Conservation (phyloP, 2,797 vertebrate genomes). For the Gymnodraco acuticeps region DNA sequence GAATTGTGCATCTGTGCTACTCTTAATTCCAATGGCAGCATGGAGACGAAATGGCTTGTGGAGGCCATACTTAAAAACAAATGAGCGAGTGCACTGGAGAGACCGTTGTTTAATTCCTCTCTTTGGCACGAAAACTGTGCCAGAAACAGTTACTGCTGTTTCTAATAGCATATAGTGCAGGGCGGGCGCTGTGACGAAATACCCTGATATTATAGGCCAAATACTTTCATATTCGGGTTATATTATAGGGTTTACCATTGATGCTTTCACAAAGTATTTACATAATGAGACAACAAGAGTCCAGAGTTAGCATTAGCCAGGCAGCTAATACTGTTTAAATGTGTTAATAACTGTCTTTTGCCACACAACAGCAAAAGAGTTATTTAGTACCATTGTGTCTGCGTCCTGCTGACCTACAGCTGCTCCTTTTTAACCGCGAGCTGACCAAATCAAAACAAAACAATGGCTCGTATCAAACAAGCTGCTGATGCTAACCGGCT, state of each 20-base stretch:
- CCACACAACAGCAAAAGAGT: background rate
- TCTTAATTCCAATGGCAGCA: background rate
- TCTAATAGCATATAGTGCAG: background rate
- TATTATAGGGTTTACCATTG: too few relatives aligned
- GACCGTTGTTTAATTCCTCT: conserved; percentile 9
- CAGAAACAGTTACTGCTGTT: conserved; percentile 9
- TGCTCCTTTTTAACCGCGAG: conserved; percentile 16
- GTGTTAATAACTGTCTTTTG: conserved; percentile 24
- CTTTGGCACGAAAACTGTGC: background rate
- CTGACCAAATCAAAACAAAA: conserved; percentile 47
- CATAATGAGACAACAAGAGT: background rate
- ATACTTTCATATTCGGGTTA: too few relatives aligned
- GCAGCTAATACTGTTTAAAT: background rate
- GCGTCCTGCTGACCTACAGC: conserved; percentile 34
- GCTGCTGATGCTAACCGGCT: background rate
- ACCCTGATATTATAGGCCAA: too few relatives aligned
- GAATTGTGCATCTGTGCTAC: too few relatives aligned
- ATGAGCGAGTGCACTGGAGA: conserved; percentile 9
- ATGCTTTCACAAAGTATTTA: too few relatives aligned
- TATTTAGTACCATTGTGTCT: background rate
- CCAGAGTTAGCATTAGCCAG: background rate
- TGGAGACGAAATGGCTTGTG: background rate
- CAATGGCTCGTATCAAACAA: conserved; percentile 40
- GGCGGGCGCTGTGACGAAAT: too few relatives aligned
- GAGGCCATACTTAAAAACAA: conserved; percentile 11